Conservation (phyloP, 2,888 invertebrate species). For the Isoperla grammatica region DNA sequence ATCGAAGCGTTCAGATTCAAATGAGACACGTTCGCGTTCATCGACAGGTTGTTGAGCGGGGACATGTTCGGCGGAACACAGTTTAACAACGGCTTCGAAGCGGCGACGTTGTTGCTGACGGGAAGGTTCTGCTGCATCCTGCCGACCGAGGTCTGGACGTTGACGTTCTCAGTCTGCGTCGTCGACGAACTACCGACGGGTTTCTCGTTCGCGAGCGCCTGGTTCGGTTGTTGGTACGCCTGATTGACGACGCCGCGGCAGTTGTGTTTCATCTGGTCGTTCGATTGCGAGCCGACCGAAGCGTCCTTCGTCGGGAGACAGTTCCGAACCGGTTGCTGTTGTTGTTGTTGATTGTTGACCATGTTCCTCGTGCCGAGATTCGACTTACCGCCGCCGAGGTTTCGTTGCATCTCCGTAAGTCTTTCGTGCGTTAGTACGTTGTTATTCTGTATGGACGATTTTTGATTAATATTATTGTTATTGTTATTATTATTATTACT, state of each 20-base stretch:
- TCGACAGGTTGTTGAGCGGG: background rate
- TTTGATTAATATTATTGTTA: no score
- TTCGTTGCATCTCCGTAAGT: conserved; percentile 5
- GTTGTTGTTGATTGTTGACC: no score
- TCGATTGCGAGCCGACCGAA: background rate
- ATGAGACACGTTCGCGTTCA: no score
- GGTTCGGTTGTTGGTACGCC: background rate
- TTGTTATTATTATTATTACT: no score
- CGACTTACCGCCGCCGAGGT: background rate
- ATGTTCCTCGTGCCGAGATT: background rate
- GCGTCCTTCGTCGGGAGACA: no score
- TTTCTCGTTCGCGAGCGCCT: background rate
- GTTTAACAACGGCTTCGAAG: background rate
- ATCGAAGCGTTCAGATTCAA: background rate
- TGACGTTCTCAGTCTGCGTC: conserved; percentile 20
- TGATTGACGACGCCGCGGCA: background rate
- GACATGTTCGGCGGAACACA: background rate
- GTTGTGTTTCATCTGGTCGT: background rate
- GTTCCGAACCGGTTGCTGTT: no score
- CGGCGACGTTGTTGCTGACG: background rate
- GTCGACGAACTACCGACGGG: conserved; percentile 13
- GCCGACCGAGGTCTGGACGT: background rate
- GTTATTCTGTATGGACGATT: no score
- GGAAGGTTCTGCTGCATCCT: no score
- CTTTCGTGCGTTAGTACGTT: background rate